Evolutionary conservation across 2,113 vertebrate species (phyloP).

Genomic region (Pica pica): DNA sequence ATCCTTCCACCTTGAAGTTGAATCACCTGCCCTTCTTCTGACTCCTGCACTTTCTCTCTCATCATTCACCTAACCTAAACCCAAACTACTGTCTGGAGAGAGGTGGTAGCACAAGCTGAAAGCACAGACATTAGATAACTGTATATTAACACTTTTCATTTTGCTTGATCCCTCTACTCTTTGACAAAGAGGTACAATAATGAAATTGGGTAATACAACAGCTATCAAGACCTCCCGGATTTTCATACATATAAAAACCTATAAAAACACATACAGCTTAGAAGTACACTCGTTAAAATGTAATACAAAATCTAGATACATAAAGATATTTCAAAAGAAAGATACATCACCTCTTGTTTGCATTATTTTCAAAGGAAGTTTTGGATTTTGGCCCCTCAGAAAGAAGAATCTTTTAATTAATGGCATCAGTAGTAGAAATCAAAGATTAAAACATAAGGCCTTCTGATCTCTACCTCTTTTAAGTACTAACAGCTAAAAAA

Average conservation of each 20-base stretch:
- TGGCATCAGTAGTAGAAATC: not conserved
- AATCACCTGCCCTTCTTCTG: not conserved
- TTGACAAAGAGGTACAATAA: not conserved
- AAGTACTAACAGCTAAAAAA: not conserved
- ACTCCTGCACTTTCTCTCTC: not conserved
- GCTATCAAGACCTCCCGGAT: not conserved
- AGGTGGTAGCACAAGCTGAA: not conserved
- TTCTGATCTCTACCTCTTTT: not conserved
- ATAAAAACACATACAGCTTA: not conserved
- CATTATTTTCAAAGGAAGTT: not conserved
- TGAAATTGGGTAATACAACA: not conserved
- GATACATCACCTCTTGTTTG: not conserved
- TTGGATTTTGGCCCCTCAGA: not conserved
- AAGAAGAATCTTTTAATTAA: not conserved
- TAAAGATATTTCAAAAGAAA: not conserved
- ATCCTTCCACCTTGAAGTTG: not conserved
- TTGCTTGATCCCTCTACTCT: not conserved
- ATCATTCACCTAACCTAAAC: not conserved
- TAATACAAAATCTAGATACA: not conserved
- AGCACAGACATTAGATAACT: not conserved
- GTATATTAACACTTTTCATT: not conserved
- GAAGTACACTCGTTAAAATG: not conserved
- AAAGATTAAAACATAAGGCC: not conserved
- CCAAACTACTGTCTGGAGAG: not conserved
- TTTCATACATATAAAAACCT: not conserved